Conservation (phyloP, 1,140 invertebrate species). For the Zeugodacus cucurbitae region DNA sequence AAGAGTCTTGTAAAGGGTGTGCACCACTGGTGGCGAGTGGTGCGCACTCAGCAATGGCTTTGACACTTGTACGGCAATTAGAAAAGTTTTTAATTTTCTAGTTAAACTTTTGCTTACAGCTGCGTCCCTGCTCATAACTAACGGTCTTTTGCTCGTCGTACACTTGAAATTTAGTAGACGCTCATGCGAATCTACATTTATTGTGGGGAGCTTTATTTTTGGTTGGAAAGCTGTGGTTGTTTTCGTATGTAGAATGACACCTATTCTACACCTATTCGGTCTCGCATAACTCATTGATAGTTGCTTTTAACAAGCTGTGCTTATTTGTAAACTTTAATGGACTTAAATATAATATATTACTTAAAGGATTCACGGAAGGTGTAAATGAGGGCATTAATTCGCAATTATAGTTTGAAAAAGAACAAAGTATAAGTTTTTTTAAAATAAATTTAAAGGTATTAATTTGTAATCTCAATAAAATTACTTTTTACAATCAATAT, state of each 20-base stretch:
- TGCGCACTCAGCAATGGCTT: not conserved
- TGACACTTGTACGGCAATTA: slow-evolving; percentile 36
- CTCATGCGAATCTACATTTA: not conserved
- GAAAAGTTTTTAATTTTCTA: slow-evolving; percentile 16
- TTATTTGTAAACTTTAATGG: not conserved
- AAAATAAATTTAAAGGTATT: no score
- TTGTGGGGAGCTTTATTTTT: not conserved
- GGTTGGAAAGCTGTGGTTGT: not conserved
- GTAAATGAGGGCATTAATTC: no score
- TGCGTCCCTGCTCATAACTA: not conserved
- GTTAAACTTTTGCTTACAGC: not conserved
- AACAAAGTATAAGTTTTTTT: no score
- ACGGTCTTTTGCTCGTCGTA: not conserved
- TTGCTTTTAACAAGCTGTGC: not conserved
- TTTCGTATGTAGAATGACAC: not conserved
- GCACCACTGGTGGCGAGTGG: not conserved
- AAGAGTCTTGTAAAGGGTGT: not conserved
- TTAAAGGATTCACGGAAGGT: not conserved
- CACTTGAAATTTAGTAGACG: not conserved
- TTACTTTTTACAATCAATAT: no score
- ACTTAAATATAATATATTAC: not conserved
- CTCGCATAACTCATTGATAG: not conserved
- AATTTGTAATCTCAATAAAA: no score
- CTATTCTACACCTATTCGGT: no score
- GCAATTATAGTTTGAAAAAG: no score